Evolutionary conservation across 2,797 vertebrate species (phyloP), one percentile per base, ranked within the genome.

Genomic region (Tarsius wallacei): DNA sequence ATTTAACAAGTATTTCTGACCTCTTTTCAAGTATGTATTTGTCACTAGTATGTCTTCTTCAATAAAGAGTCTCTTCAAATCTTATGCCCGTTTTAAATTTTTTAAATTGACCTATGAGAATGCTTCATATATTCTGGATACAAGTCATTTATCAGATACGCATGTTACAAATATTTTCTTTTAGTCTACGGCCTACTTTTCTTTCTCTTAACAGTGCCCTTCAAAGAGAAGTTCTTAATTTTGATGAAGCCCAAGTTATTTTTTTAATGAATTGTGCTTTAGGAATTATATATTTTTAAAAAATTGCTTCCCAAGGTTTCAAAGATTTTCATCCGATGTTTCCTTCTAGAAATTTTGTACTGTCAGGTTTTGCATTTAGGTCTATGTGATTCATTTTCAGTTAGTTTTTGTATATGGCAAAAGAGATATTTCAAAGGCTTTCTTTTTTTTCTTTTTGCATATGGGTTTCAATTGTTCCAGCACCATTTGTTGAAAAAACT

Each of bases 201-300:
- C 36, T 78, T 77, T 86, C 28, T 68, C 13, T 63, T 77, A 63
- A 61, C 26, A 61, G 59, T 33, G 22, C 22, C 55, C 78, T 86
- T 83, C 77, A 53, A 76, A 87, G 83, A 70, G n/a, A 71, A 61
- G 22, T 59, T 89, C 53, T 87, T 76, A 53, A 74, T 95, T 68
- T 68, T 76, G 26, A 77, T 68, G 21, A 83, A 87, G 15, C 57
- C 26, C n/a, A 83, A 53, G n/a, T 16, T 21, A 68, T 57, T 64
- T 49, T 51, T 82, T 82, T 22, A n/a, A 76, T 78, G 51, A 94
- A 4, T 22, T 71, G 21, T 87, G 33, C 33, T 87, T 87, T 86
- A 81, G 49, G 49, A 33, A 9, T 64, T 57, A 17, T 87, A 57
- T 49, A 11, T 71, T 42, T 42, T 42, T 42, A 64, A 84, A 28